Evolutionary conservation across 2,888 invertebrate genomes (phyloP).

Genomic region (Meteorus colon): DNA sequence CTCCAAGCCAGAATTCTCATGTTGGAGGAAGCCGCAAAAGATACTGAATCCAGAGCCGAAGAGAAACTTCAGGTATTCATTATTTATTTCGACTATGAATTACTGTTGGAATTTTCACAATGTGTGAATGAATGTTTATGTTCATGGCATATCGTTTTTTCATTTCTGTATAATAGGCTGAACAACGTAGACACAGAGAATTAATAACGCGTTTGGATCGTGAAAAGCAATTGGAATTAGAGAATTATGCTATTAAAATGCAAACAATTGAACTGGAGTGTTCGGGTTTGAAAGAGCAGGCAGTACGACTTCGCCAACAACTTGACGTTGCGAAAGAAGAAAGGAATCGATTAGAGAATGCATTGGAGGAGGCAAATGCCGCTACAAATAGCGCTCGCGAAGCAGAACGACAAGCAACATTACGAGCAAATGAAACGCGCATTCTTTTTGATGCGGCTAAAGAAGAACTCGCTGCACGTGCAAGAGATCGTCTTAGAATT

Average conservation of each 20-base stretch:
- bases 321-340: slow-evolving; percentile 79
- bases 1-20: slow-evolving; percentile 92
- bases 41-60: slow-evolving; percentile 74
- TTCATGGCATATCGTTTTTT: slow-evolving; percentile 8
- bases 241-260: slow-evolving; percentile 83
- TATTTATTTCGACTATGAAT: background rate
- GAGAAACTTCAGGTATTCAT: slow-evolving; percentile 74
- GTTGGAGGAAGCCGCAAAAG: slow-evolving; percentile 83
- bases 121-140: background rate
- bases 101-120: background rate
- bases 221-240: slow-evolving; percentile 85
- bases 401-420: slow-evolving; percentile 76
- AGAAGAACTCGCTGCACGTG: slow-evolving; percentile 78
- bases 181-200: slow-evolving; percentile 90
- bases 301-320: slow-evolving; percentile 78
- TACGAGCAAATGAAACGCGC: slow-evolving; percentile 71
- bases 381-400: slow-evolving; percentile 75
- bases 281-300: slow-evolving; percentile 79
- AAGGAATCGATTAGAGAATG: slow-evolving; percentile 75
- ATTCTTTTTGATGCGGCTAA: slow-evolving; percentile 70
- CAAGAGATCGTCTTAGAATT: slow-evolving; percentile 83
- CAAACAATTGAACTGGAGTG: slow-evolving; percentile 82
- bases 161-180: slow-evolving; percentile 77
- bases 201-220: slow-evolving; percentile 87
- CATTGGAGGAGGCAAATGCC: slow-evolving; percentile 76